phyloP scores from a whole-genome alignment of 1,140 invertebrate species.

The Ips typographus region DNA sequence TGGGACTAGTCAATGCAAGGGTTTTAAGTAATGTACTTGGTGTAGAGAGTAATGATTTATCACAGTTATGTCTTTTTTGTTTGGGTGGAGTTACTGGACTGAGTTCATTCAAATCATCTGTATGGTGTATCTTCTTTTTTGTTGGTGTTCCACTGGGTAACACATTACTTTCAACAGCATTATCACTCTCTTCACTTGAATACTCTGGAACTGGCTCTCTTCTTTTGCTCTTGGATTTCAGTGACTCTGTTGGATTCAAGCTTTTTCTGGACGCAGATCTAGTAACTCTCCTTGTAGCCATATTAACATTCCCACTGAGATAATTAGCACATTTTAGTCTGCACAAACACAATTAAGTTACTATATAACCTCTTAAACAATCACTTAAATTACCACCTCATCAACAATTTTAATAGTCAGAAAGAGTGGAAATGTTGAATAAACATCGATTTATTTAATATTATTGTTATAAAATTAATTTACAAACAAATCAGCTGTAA shows the following conservation, averaged over 20 bases:
- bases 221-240: too few species aligned
- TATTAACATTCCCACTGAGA: background rate
- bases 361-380: too few species aligned
- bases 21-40: constrained; percentile 43
- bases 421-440: too few species aligned
- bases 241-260: too few species aligned
- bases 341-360: too few species aligned
- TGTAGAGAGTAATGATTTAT: constrained; percentile 31
- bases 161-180: background rate
- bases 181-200: background rate
- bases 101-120: constrained; percentile 4
- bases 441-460: too few species aligned
- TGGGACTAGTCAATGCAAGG: constrained; percentile 40
- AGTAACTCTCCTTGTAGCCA: background rate
- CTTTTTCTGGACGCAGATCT: constrained; percentile 7
- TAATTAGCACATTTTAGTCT: too few species aligned
- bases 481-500: too few species aligned
- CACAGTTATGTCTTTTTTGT: constrained; percentile 37
- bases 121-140: constrained; percentile 25
- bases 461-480: too few species aligned
- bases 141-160: constrained; percentile 20
- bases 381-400: too few species aligned
- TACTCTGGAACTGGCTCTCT: background rate
- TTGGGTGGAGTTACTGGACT: constrained; percentile 46
- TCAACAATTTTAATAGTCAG: too few species aligned